Conservation (phyloP, 2,113 vertebrate species). For the Anser brachyrhynchus region DNA sequence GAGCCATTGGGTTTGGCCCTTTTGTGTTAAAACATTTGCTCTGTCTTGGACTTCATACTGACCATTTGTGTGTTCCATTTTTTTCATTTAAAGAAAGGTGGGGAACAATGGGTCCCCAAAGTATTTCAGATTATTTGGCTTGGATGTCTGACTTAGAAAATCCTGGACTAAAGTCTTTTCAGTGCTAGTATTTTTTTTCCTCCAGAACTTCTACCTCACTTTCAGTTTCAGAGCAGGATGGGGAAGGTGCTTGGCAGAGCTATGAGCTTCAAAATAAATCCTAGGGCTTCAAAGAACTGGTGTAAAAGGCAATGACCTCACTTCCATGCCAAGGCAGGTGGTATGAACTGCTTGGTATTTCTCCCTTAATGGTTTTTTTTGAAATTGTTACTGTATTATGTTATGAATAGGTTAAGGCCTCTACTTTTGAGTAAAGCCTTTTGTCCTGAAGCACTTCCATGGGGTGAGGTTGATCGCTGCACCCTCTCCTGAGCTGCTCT, state of each 20-base stretch:
- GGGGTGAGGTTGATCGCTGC: fast-evolving
- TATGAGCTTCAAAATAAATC: not conserved
- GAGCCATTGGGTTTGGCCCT: not conserved
- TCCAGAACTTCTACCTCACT: not conserved
- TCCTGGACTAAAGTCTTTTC: fast-evolving
- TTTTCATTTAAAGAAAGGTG: not conserved
- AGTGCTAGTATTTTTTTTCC: not conserved
- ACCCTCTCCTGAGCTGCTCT: fast-evolving
- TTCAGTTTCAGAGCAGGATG: not conserved
- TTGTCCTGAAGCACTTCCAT: fast-evolving
- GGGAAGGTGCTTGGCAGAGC: not conserved
- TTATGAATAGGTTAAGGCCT: not conserved
- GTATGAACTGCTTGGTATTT: not conserved
- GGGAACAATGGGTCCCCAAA: fast-evolving
- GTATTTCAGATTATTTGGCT: not conserved
- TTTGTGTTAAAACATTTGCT: not conserved
- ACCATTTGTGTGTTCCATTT: fast-evolving
- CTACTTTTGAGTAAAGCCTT: too few relatives aligned
- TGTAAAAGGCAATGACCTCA: not conserved
- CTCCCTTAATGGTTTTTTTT: not conserved
- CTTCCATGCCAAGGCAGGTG: too few relatives aligned
- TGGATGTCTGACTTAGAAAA: not conserved
- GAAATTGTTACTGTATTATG: fast-evolving
- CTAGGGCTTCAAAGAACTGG: not conserved
- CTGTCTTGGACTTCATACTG: not conserved